These are phyloP conservation scores for Florisuga fusca DNA, from an alignment of 2,797 vertebrate genomes.

Conservation along the genomic window DNA sequence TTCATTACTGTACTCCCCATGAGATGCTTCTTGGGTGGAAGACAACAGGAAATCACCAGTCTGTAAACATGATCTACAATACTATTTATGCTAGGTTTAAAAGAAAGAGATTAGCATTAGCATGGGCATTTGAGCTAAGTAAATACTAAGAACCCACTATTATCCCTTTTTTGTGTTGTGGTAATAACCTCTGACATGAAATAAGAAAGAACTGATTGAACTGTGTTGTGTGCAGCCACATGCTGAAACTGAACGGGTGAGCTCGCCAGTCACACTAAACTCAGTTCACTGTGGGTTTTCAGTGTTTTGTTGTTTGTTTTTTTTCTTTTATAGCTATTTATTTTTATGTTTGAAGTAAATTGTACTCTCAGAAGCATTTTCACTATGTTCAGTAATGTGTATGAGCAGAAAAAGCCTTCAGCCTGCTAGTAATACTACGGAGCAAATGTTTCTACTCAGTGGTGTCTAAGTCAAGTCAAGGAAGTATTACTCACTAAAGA, in stretches of 20 bases:
- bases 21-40: not conserved
- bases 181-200: slow-evolving; percentile 36
- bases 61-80: not conserved
- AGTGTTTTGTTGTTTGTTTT: too few species aligned
- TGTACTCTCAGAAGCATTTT: not conserved
- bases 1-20: not conserved
- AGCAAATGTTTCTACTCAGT: slow-evolving; percentile 4
- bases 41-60: not conserved
- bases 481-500: not conserved
- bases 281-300: not conserved
- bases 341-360: not conserved
- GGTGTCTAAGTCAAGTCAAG: not conserved
- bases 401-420: not conserved
- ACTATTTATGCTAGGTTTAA: not conserved
- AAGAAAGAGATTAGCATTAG: not conserved
- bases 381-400: not conserved
- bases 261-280: not conserved
- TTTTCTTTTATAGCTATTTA: not conserved
- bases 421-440: not conserved
- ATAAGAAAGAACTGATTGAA: slow-evolving; percentile 41
- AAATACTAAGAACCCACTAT: not conserved
- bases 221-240: not conserved
- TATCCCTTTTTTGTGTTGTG: slow-evolving; percentile 4
- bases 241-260: not conserved
- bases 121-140: not conserved